Conservation (phyloP, 2,888 invertebrate genomes). For the Lochmaea capreae region DNA sequence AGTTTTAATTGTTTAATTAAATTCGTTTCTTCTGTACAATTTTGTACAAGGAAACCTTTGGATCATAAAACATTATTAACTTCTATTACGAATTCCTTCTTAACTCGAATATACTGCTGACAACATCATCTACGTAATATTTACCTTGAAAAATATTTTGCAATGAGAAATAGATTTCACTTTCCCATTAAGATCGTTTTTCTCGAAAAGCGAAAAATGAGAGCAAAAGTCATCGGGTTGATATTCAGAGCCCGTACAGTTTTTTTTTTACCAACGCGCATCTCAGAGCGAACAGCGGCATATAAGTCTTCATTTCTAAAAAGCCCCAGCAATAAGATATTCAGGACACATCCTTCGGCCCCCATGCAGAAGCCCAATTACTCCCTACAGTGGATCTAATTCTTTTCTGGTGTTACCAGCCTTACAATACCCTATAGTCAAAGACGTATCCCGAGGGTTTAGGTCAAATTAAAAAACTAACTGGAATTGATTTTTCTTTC, state of each 20-base stretch:
- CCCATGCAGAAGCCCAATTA: slow-evolving; percentile 47
- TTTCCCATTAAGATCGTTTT: slow-evolving; percentile 4
- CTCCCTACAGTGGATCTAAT: slow-evolving; percentile 50
- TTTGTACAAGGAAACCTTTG: no score
- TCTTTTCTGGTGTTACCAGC: slow-evolving; percentile 53
- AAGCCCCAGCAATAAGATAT: slow-evolving; percentile 52
- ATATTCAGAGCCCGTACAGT: slow-evolving; percentile 29
- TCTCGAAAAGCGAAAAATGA: slow-evolving; percentile 13
- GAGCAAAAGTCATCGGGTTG: slow-evolving; percentile 31
- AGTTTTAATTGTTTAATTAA: no score
- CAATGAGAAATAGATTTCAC: slow-evolving; percentile 4
- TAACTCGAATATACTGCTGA: no score
- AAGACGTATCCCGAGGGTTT: slow-evolving; percentile 14
- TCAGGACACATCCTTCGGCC: slow-evolving; percentile 50
- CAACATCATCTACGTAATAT: no score
- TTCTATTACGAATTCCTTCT: no score
- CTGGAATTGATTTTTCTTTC: slow-evolving; percentile 6
- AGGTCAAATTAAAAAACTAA: slow-evolving; percentile 12
- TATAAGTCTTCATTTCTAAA: slow-evolving; percentile 53
- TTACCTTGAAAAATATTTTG: neutral
- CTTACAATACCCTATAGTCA: slow-evolving; percentile 33
- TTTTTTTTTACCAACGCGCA: slow-evolving; percentile 18
- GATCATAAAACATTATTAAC: no score
- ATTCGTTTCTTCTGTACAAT: no score
- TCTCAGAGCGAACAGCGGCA: slow-evolving; percentile 37